Evolutionary conservation across 2,888 invertebrate genomes (phyloP).

Genomic region (Dusona sp.): DNA sequence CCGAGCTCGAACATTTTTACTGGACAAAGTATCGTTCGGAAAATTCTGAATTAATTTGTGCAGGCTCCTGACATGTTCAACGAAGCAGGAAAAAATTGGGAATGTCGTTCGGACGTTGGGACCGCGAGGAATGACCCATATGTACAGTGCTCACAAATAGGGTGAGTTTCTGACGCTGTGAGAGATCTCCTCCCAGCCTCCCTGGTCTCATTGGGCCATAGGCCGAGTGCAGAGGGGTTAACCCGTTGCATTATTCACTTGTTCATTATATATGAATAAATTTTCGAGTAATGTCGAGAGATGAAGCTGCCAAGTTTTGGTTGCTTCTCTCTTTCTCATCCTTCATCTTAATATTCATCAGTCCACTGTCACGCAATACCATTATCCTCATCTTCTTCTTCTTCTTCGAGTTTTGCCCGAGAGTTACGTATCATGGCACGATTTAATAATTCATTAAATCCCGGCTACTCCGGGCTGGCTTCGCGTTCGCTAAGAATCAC

Average conservation of each 20-base stretch:
- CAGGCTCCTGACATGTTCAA: not conserved
- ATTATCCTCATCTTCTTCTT: slow-evolving; percentile 78
- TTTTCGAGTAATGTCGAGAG: slow-evolving; percentile 85
- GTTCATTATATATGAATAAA: slow-evolving; percentile 85
- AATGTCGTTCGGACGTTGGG: not conserved
- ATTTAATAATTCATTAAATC: slow-evolving; percentile 64
- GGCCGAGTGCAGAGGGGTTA: slow-evolving; percentile 81
- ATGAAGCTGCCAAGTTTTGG: slow-evolving; percentile 85
- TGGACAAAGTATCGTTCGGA: not conserved
- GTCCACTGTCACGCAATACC: slow-evolving; percentile 84
- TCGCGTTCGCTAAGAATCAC: slow-evolving; percentile 54
- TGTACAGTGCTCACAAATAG: slow-evolving; percentile 7
- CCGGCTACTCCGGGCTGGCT: slow-evolving; percentile 38
- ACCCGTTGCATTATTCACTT: slow-evolving; percentile 83
- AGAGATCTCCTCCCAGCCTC: slow-evolving; percentile 70
- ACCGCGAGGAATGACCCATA: slow-evolving; percentile 5
- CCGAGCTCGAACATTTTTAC: not conserved
- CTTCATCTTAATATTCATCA: slow-evolving; percentile 82
- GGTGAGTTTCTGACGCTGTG: slow-evolving; percentile 56
- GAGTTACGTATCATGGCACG: slow-evolving; percentile 72
- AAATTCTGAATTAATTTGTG: not conserved
- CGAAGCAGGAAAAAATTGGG: not conserved
- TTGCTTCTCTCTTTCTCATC: slow-evolving; percentile 66
- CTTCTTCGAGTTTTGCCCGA: slow-evolving; percentile 78
- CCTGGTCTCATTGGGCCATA: slow-evolving; percentile 73